Conservation (phyloP, 2,113 vertebrate genomes). For the Sapayoa aenigma region DNA sequence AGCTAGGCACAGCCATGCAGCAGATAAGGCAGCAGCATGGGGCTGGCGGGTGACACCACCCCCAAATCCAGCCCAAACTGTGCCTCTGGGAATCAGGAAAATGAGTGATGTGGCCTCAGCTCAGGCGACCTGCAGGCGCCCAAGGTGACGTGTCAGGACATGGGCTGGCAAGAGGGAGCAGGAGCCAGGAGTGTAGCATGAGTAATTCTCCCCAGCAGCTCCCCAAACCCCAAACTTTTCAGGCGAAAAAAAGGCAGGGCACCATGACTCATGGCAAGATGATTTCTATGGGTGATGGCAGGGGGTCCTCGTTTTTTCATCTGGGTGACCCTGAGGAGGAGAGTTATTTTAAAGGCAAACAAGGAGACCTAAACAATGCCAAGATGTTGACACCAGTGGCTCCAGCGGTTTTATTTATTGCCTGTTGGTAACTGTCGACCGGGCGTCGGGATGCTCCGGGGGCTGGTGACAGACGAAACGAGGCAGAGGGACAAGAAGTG, state of each 20-base stretch:
- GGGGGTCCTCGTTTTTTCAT: neutral
- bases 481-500: conserved; percentile 45
- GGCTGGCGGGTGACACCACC: accelerated
- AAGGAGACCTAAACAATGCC: conserved; percentile 60
- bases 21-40: neutral
- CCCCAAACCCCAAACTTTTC: neutral
- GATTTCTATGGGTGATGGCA: neutral
- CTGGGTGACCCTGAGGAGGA: neutral
- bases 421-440: conserved; percentile 24
- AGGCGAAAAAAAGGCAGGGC: neutral
- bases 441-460: conserved; percentile 28
- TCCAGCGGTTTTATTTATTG: conserved; percentile 78
- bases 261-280: neutral
- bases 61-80: neutral
- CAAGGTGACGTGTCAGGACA: neutral
- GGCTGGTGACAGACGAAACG: conserved; percentile 33
- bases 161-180: neutral
- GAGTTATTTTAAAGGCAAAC: conserved; percentile 63
- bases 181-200: neutral
- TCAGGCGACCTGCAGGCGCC: accelerated
- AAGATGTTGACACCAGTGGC: conserved; percentile 73
- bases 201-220: accelerated
- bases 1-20: neutral
- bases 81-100: neutral
- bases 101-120: neutral